These are phyloP conservation scores for Aradus depressus DNA, from an alignment of 2,888 invertebrate species.

Conservation along the genomic window DNA sequence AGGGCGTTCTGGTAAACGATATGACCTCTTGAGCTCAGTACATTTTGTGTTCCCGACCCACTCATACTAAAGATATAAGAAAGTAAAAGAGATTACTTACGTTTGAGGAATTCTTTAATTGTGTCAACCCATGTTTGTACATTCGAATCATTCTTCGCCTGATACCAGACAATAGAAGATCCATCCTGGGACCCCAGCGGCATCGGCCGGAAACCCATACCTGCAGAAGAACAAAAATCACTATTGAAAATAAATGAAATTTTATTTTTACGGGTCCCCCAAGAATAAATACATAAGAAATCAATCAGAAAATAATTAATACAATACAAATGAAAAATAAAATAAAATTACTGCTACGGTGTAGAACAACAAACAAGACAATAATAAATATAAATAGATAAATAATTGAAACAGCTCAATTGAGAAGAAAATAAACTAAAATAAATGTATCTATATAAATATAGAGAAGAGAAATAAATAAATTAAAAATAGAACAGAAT, in stretches of 20 bases:
- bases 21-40: too few relatives aligned
- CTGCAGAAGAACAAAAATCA: constrained; percentile 36
- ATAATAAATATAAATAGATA: background rate
- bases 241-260: too few relatives aligned
- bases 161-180: constrained; percentile 48
- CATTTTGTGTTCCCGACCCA: too few relatives aligned
- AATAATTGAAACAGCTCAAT: background rate
- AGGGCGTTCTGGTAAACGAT: too few relatives aligned
- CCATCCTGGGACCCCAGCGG: constrained; percentile 42
- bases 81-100: constrained; percentile 39
- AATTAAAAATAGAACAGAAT: too few relatives aligned
- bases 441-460: too few relatives aligned
- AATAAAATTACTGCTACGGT: background rate
- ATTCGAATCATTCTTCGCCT: constrained; percentile 42
- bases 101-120: constrained; percentile 45
- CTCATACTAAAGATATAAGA: background rate
- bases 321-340: background rate
- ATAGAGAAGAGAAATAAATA: too few relatives aligned
- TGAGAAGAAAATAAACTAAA: too few relatives aligned
- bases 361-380: background rate
- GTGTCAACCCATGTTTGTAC: constrained; percentile 44
- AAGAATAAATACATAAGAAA: background rate
- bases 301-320: background rate
- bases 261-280: too few relatives aligned
- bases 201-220: constrained; percentile 54